Base-by-base conservation (phyloP, 2,797 vertebrate genomes). In the Sebastes kiyomatsui region DNA sequence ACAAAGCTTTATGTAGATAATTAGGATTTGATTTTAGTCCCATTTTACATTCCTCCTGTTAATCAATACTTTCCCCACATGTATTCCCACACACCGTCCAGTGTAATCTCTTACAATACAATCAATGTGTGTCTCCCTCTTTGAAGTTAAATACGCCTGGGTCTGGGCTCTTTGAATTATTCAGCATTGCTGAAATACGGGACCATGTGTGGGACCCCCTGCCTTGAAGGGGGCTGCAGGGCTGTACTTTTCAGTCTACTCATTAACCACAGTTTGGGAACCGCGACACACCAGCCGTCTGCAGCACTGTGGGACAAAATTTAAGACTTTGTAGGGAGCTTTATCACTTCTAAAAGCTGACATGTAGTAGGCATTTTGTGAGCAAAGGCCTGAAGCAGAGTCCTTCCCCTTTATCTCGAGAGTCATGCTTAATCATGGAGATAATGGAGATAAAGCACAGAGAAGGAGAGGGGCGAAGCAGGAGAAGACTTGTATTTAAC, bases 371-470 rank as follows among this genome's bases (percentile, higher is more conserved):
- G 4, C 55, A 32, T 49, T 58, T 49, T 11, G 14, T 25, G n/a
- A 4, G n/a, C n/a, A 38, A 0, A 52, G 32, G 14, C 8, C 62
- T 12, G 27, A 25, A 67, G 46, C 28, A 8, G n/a, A 55, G 25
- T 64, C 27, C 56, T 61, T 30, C 18, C 8, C 22, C 52, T 35
- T 60, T 59, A 42, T 80, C 27, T 16, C 8, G 32, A 69, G 30
- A 65, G 64, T 56, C 59, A 30, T 2, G 25, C 35, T 73, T 20
- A 61, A 52, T 33, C 16, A 27, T 6, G 14, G 72, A 62, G 32
- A 70, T 62, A 52, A 67, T 61, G 20, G 46, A 56, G 62, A 79
- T 64, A 30, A 18, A 79, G 55, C 6, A 6, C 55, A 52, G 22
- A 33, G 62, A 13, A 42, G 6, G 33, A 42, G 8, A 62, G n/a